These are phyloP conservation scores for Leptobrachium ailaonicum DNA, from an alignment of 2,113 vertebrate genomes.

Conservation along the genomic window DNA sequence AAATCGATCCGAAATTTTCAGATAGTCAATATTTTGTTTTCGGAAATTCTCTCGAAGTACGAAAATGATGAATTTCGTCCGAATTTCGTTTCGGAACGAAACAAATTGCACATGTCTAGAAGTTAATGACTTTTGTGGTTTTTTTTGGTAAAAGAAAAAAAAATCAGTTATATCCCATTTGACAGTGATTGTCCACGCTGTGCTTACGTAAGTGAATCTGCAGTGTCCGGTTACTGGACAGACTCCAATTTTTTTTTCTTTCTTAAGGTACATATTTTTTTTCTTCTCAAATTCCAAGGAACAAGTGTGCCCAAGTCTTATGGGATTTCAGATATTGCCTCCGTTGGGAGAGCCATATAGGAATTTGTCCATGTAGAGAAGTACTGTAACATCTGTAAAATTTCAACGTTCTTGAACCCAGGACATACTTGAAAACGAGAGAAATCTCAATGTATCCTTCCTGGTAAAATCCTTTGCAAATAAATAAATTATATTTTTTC, in stretches of 20 bases:
- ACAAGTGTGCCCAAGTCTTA: not conserved
- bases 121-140: too few relatives aligned
- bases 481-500: not conserved
- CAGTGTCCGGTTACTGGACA: not conserved
- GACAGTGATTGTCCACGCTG: not conserved
- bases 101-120: too few relatives aligned
- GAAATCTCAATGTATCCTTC: constrained; percentile 1
- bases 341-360: not conserved
- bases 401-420: not conserved
- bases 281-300: not conserved
- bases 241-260: not conserved
- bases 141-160: not conserved
- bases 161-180: not conserved
- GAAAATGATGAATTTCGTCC: too few relatives aligned
- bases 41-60: too few relatives aligned
- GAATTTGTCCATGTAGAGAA: not conserved
- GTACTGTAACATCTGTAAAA: not conserved
- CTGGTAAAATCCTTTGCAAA: not conserved
- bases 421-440: too few relatives aligned
- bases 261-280: not conserved
- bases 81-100: too few relatives aligned
- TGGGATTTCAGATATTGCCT: not conserved
- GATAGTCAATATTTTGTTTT: too few relatives aligned
- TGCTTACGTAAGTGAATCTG: not conserved
- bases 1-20: too few relatives aligned